These are phyloP conservation scores for Ceyx melanurus DNA, from an alignment of 2,113 vertebrate genomes.

Conservation along the genomic window DNA sequence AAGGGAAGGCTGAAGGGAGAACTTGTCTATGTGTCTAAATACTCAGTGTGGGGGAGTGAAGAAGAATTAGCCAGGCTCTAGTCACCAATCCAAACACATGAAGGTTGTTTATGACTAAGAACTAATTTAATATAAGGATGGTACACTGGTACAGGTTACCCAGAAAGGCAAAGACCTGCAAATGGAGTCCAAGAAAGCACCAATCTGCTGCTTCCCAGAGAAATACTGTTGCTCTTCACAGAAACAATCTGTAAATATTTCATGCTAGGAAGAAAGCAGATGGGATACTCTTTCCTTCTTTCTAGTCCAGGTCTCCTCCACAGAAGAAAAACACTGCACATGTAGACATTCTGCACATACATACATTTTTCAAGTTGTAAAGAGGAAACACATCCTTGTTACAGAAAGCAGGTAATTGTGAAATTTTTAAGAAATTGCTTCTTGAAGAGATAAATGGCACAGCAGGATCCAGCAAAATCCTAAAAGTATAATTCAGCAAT, in stretches of 20 bases:
- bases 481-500: constrained; percentile 14
- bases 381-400: neutral
- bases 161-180: neutral
- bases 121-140: neutral
- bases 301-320: neutral
- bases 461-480: constrained; percentile 17
- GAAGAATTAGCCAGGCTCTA: neutral
- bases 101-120: neutral
- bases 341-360: neutral
- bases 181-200: neutral
- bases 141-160: neutral
- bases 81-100: neutral
- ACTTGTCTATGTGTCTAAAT: neutral
- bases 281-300: neutral
- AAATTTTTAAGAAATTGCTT: constrained; percentile 20
- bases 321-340: neutral
- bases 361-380: neutral
- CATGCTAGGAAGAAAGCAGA: neutral
- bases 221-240: neutral
- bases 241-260: neutral
- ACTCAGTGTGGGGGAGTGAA: neutral
- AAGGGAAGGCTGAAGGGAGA: neutral
- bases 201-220: neutral
- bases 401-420: neutral
- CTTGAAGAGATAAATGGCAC: neutral